phyloP scores from a whole-genome alignment of 2,888 invertebrate species.

The Eupsilia transversa region DNA sequence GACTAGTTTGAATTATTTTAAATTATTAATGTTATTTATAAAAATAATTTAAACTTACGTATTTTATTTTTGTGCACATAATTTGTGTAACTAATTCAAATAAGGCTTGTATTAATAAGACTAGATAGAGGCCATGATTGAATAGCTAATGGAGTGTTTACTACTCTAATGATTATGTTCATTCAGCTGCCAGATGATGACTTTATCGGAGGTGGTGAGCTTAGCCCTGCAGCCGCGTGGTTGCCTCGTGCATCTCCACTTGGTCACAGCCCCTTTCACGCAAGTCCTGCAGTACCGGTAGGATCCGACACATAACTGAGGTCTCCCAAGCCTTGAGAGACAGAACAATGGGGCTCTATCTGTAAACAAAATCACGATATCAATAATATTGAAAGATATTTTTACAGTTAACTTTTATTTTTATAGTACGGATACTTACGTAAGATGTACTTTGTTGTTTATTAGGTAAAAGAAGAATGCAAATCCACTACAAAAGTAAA shows the following conservation, averaged over 20 bases:
- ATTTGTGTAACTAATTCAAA: not conserved
- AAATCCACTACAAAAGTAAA: conserved; percentile 1
- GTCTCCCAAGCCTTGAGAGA: conserved; percentile 64
- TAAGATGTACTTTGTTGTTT: conserved; percentile 2
- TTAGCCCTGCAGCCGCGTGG: conserved; percentile 68
- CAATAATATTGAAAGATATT: not conserved
- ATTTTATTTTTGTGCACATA: not conserved
- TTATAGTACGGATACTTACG: conserved; percentile 16
- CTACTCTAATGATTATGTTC: conserved; percentile 66
- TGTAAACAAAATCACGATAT: conserved; percentile 35
- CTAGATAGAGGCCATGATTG: not conserved
- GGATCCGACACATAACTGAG: conserved; percentile 64
- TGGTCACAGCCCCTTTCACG: conserved; percentile 45
- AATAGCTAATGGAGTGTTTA: not conserved
- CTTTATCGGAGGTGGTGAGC: conserved; percentile 64
- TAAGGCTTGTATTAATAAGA: conserved; percentile 7
- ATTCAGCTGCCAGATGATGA: conserved; percentile 57
- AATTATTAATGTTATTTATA: not conserved
- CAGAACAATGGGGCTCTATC: conserved; percentile 53
- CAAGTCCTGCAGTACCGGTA: conserved; percentile 62
- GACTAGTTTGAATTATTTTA: conserved; percentile 6
- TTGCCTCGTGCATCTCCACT: conserved; percentile 70
- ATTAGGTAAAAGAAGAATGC: not conserved
- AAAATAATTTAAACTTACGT: not conserved
- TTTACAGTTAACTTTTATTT: not conserved